Percentiles rank a stretch among this genome's conserved stretches.
Conservation (phyloP, 2,113 vertebrate genomes). For the Bolborhynchus lineola region DNA sequence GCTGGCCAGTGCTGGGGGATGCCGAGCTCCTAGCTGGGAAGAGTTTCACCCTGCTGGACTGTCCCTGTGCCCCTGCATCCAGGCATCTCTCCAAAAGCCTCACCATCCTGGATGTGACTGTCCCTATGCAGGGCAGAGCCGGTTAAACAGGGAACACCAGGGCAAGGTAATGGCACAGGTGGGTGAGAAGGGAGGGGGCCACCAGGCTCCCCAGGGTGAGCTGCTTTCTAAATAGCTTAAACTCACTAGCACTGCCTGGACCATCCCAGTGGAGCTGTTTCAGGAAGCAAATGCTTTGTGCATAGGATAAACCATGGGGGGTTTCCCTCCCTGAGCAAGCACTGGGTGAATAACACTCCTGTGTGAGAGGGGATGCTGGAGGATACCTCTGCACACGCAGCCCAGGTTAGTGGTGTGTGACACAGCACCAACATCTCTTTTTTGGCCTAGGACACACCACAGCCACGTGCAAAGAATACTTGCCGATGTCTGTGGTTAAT, state of each 20-base stretch:
- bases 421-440: background rate
- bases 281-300: background rate
- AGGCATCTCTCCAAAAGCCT: slow-evolving; percentile 60
- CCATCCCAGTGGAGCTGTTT: background rate
- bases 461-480: background rate
- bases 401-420: too few species aligned
- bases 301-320: background rate
- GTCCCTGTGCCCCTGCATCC: slow-evolving; percentile 1
- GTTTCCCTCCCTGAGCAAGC: background rate
- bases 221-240: background rate
- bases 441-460: background rate
- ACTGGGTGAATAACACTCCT: accelerated
- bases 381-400: accelerated
- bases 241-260: background rate
- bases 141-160: background rate
- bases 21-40: background rate
- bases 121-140: slow-evolving; percentile 18
- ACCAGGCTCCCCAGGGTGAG: accelerated
- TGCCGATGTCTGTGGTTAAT: background rate
- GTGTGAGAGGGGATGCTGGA: background rate
- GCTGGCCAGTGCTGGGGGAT: background rate
- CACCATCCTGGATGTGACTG: slow-evolving; percentile 30
- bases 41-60: slow-evolving; percentile 17
- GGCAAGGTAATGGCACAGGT: background rate
- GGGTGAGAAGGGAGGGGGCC: background rate